A percentile compares a stretch with the other conserved stretches of the same genome.
phyloP scores from a whole-genome alignment of 2,888 invertebrate species.

The Chymomyza fuscimana region DNA sequence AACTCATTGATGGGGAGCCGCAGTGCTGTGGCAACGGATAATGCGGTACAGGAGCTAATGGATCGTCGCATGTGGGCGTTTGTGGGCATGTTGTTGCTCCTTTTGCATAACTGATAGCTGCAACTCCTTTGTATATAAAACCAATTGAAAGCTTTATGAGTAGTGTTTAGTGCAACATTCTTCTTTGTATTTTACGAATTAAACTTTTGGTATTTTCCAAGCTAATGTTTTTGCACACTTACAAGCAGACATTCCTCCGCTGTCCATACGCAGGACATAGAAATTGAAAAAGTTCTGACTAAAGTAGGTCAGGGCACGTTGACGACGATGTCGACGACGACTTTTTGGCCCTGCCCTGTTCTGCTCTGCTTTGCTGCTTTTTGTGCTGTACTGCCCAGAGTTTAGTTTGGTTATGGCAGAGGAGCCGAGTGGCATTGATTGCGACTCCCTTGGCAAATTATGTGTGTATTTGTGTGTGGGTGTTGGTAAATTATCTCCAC shows the following conservation, averaged over 20 bases:
- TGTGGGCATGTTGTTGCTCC: constrained; percentile 46
- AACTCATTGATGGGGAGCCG: not conserved
- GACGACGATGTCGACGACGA: constrained; percentile 23
- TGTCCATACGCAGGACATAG: not conserved
- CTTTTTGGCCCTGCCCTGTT: constrained; percentile 16
- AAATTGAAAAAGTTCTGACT: constrained; percentile 65
- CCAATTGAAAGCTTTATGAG: constrained; percentile 56
- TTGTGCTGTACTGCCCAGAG: constrained; percentile 21
- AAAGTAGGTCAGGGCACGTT: constrained; percentile 66
- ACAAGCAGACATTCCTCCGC: constrained; percentile 6
- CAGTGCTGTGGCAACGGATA: constrained; percentile 12
- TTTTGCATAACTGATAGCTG: constrained; percentile 33
- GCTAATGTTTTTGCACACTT: constrained; percentile 10
- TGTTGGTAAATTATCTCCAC: constrained; percentile 66
- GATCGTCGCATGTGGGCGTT: constrained; percentile 37
- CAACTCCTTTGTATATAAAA: constrained; percentile 34
- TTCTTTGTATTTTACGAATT: constrained; percentile 58
- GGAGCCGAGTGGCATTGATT: constrained; percentile 19
- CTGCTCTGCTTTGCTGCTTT: not conserved
- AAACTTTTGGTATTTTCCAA: constrained; percentile 53
- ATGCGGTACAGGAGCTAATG: constrained; percentile 27
- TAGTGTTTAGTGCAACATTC: constrained; percentile 52
- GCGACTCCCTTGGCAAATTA: constrained; percentile 8
- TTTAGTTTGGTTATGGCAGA: not conserved
- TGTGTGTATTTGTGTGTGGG: constrained; percentile 5